Percentiles rank a stretch among this genome's conserved stretches.
Conservation (phyloP, 2,797 vertebrate genomes). For the Mustela erminea region DNA sequence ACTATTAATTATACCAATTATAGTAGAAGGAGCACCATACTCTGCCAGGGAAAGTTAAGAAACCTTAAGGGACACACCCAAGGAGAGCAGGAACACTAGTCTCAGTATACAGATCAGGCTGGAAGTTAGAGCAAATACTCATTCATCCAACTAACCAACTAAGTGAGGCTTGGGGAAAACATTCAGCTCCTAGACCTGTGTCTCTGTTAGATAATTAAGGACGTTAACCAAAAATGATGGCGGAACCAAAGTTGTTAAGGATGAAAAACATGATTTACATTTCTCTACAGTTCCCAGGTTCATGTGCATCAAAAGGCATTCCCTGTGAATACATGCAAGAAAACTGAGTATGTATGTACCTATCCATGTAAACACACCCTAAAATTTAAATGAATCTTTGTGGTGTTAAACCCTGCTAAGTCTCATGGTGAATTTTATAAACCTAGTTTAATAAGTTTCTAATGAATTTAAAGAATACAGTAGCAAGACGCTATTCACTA, state of each 20-base stretch:
- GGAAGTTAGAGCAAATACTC: background rate
- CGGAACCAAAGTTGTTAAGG: background rate
- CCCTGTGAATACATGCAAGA: background rate
- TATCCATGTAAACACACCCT: background rate
- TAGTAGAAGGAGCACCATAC: background rate
- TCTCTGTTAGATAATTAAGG: background rate
- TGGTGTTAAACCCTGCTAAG: background rate
- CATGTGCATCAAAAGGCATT: background rate
- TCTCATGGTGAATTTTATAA: background rate
- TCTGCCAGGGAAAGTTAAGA: background rate
- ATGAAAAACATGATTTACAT: background rate
- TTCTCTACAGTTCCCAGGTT: background rate
- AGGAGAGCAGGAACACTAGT: background rate
- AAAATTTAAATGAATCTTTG: background rate
- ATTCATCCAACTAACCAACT: background rate
- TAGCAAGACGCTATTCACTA: background rate
- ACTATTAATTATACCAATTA: background rate
- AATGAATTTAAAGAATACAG: background rate
- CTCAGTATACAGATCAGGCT: background rate
- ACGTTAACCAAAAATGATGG: background rate
- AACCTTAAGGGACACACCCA: background rate
- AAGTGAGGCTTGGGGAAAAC: background rate
- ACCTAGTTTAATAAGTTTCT: background rate
- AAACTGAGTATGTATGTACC: background rate
- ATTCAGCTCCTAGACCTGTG: background rate